Evolutionary conservation across 2,888 invertebrate species (phyloP).

Genomic region (Lepidochitona cinerea): DNA sequence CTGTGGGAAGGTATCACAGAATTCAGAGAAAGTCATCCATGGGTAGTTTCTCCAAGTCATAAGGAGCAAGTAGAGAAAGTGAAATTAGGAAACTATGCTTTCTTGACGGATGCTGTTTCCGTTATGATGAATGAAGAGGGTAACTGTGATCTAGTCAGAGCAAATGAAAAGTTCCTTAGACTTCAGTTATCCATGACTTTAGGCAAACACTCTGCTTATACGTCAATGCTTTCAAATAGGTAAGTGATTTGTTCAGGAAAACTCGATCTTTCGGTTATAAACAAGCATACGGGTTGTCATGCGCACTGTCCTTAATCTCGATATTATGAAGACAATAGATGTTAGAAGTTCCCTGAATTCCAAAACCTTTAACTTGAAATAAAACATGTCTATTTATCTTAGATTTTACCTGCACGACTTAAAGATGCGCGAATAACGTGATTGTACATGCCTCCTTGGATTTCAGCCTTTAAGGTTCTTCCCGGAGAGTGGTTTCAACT

Average conservation of each 20-base stretch:
- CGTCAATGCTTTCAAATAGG: not conserved
- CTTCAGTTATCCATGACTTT: not conserved
- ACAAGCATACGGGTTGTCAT: too few relatives aligned
- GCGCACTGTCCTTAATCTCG: too few relatives aligned
- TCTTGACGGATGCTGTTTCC: not conserved
- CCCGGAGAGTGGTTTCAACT: too few relatives aligned
- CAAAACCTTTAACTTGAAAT: too few relatives aligned
- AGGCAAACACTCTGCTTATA: not conserved
- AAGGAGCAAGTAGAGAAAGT: not conserved
- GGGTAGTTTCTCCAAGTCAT: not conserved
- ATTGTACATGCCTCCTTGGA: too few relatives aligned
- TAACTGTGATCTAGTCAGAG: not conserved
- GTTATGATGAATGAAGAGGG: not conserved
- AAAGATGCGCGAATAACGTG: too few relatives aligned
- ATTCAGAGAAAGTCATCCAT: not conserved
- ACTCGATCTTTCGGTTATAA: too few relatives aligned
- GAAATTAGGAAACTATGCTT: not conserved
- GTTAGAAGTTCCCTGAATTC: too few relatives aligned
- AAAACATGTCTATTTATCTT: too few relatives aligned
- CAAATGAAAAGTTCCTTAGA: not conserved
- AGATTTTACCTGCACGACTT: too few relatives aligned
- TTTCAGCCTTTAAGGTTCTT: too few relatives aligned
- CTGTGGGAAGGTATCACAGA: not conserved
- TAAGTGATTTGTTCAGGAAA: not conserved
- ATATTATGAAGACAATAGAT: too few relatives aligned